Evolutionary conservation across 1,140 invertebrate species (phyloP), one percentile per base, ranked within the genome.

Genomic region (Eurosta solidaginis): DNA sequence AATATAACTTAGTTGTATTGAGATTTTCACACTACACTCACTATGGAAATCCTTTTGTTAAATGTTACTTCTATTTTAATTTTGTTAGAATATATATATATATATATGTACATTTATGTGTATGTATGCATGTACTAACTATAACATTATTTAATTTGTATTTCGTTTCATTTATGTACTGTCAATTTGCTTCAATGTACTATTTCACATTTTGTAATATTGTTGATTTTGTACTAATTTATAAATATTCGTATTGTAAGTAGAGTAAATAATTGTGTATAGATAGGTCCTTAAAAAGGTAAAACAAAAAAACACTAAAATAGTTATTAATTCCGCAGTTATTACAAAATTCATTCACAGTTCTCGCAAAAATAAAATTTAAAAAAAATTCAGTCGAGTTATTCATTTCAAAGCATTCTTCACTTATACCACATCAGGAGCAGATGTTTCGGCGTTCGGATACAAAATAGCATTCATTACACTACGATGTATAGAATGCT

Each of bases 321-420:
- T 20, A 36, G 40, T 40, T 36, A 36, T n/a, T 5, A 25, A 68
- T 68, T 68, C 20, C 27, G 20, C 22, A 68, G 29, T 59, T 25
- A 33, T 59, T 33, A 36, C 54, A 33, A 33, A 59, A 33, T 59
- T 40, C 59, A n/a, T n/a, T n/a, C n/a, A n/a, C n/a, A n/a, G n/a
- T n/a, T n/a, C 59, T 40, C 59, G n/a, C 59, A 68, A 68, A n/a
- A n/a, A n/a, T n/a, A n/a, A n/a, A n/a, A n/a, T 68, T 10, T 44
- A 50, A 50, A 63, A 77, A 59, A 77, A 77, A 33, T 25, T 77
- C 52, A 77, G 52, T 68, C 59, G 33, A n/a, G n/a, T n/a, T n/a
- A n/a, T n/a, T n/a, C n/a, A n/a, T n/a, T n/a, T n/a, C n/a, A n/a
- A n/a, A 68, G 6, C n/a, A n/a, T n/a, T n/a, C n/a, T n/a, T n/a